Base-by-base conservation (phyloP, 2,797 vertebrate species). In the Potorous gilbertii region DNA sequence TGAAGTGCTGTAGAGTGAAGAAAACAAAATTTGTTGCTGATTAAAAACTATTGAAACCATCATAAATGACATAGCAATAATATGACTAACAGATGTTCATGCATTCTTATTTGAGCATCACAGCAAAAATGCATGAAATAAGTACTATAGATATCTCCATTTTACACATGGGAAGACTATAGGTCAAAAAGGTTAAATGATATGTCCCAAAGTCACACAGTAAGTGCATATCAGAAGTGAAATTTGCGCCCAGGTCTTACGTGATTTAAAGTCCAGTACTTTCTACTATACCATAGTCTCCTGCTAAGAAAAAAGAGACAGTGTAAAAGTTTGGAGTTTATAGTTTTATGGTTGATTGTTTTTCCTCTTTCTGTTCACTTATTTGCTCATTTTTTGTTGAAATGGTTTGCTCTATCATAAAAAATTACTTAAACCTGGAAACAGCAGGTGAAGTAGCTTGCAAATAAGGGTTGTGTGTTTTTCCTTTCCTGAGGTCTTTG, bases 381-480 rank as follows among this genome's bases (percentile, higher is more conserved):
- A 27, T 81, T 81, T 50, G 74, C 3, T 50, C 40, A 10, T 46
- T 46, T 87, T 87, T 87, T 11, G 21, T 46, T 11, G 21, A 81
- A 81, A 24, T 50, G 46, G 10, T 87, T 27, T 1, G 0, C 50
- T 28, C 74, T 50, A 87, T 50, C 74, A 87, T 50, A 87, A 87
- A 87, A 87, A 57, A 29, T 62, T 34, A 62, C 59, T 62, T 81
- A 89, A 90, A 91, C 27, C 56, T 40, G 24, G 28, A 93, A 81
- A 54, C 54, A 10, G 94, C 95, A 94, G 96, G 66, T 5, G 21
- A 12, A 92, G 81, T 34, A 13, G 12, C 54, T 92, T 92, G 16
- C 46, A 92, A 90, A 54, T 54, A 90, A 87, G 94, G 56, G 21
- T 24, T 56, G n/a, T 90, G 66, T 93, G 1, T 90, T 93, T 96